Evolutionary conservation across 2,113 vertebrate species (phyloP), one percentile per base, ranked within the genome.

Genomic region (Mellivora capensis): DNA sequence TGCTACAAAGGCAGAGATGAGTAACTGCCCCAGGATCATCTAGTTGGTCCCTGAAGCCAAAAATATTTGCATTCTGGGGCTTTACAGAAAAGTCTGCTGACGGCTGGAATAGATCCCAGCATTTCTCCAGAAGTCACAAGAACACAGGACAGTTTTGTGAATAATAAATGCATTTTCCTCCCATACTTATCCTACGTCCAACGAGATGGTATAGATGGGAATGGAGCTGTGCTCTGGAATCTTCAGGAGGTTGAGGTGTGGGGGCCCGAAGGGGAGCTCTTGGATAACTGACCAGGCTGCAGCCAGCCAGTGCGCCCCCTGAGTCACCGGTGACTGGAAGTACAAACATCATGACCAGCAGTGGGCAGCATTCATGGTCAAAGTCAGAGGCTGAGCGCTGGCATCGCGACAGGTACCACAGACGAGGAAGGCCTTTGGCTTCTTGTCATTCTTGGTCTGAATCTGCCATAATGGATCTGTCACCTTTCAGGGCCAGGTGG

Each of bases 401-500:
- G n/a, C 67, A 37, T 67, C 1, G 0, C 52, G 17, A 64, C n/a
- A 17, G 54, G 44, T 23, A 21, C 90, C 31, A 9, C 18, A 25
- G 67, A 62, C 0, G 1, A 87, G 39, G 79, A 83, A 84, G 15
- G 21, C 25, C 31, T 85, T 61, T 62, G 49, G 49, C 74, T 71
- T 86, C 90, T 91, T 71, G 77, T 94, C 81, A 61, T 74, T 79
- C 89, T n/a, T 87, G 81, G 67, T 95, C 90, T 95, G 94, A 94
- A 97, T 83, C 23, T 15, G 72, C 37, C 27, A 2, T 96, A 91
- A 97, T 67, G 61, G 87, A 93, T 97, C 85, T 72, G 44, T 91
- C 96, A 94, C 79, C 88, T 96, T 96, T 54, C 88, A 90, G 80
- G 88, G n/a, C 77, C 10, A 29, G 87, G 95, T 83, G 80, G 94